Conservation (phyloP, 2,888 invertebrate genomes). For the Conchocele bisecta region DNA sequence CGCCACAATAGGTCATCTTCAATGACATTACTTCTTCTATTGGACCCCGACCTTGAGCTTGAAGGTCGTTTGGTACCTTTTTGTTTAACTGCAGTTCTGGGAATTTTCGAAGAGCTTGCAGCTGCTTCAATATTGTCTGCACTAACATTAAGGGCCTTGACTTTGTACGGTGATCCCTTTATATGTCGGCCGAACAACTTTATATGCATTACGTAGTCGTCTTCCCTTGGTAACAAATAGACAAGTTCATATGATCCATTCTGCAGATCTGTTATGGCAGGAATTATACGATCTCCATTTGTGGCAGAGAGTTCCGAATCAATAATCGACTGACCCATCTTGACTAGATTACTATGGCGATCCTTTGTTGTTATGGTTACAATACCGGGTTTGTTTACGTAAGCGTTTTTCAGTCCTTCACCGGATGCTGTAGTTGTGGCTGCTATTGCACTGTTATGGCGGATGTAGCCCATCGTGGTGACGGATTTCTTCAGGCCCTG, state of each 20-base stretch:
- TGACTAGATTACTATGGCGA: constrained; percentile 80
- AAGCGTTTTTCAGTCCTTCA: constrained; percentile 81
- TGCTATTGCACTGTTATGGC: constrained; percentile 82
- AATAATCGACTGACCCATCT: constrained; percentile 77
- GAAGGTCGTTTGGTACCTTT: constrained; percentile 82
- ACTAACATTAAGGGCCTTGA: constrained; percentile 76
- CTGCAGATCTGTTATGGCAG: constrained; percentile 78
- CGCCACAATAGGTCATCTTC: constrained; percentile 84
- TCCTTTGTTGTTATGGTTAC: constrained; percentile 82
- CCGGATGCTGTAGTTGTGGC: constrained; percentile 82
- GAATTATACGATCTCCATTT: constrained; percentile 69
- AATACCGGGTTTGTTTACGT: constrained; percentile 77
- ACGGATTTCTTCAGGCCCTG: constrained; percentile 74
- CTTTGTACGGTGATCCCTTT: constrained; percentile 83
- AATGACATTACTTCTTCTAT: constrained; percentile 80
- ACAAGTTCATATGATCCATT: constrained; percentile 83
- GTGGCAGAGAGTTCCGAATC: constrained; percentile 73
- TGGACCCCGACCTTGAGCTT: constrained; percentile 82
- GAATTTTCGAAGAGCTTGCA: constrained; percentile 77
- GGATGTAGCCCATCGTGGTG: constrained; percentile 78
- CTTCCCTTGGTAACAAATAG: constrained; percentile 82
- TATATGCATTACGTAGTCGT: constrained; percentile 81
- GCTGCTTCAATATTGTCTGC: constrained; percentile 73
- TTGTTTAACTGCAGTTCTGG: constrained; percentile 81
- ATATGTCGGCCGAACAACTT: constrained; percentile 83